Conservation (phyloP, 2,888 invertebrate genomes). For the Heliconius erato region DNA sequence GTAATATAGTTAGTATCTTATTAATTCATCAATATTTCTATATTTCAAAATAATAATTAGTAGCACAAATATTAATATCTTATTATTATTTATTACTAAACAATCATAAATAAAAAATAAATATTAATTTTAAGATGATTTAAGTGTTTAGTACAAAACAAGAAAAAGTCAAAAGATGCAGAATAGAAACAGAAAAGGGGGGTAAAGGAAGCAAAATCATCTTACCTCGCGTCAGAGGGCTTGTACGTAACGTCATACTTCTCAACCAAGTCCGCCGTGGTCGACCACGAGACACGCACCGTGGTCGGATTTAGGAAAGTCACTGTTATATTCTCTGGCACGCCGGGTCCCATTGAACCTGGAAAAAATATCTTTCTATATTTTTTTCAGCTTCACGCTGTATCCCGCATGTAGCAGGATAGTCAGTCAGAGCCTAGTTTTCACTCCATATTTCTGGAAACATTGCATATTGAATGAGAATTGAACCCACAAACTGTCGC, state of each 20-base stretch:
- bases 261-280: constrained; percentile 92
- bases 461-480: too few species aligned
- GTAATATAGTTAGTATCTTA: too few species aligned
- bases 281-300: constrained; percentile 94
- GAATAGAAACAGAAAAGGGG: not conserved
- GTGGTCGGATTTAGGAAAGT: constrained; percentile 94
- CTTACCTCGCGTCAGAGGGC: constrained; percentile 96
- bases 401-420: too few species aligned
- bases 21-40: too few species aligned
- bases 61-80: too few species aligned
- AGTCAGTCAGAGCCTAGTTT: too few species aligned
- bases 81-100: too few species aligned
- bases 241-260: constrained; percentile 97
- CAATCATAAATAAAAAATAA: too few species aligned
- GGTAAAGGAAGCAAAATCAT: constrained; percentile 40
- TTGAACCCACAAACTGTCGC: too few species aligned
- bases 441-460: too few species aligned
- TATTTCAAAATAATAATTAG: too few species aligned
- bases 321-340: constrained; percentile 95
- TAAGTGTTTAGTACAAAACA: not conserved
- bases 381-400: not conserved
- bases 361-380: constrained; percentile 50
- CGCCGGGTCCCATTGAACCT: constrained; percentile 92
- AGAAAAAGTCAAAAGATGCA: constrained; percentile 9
- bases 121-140: too few species aligned